Evolutionary conservation across 2,113 vertebrate genomes (phyloP), one percentile per base, ranked within the genome.

Genomic region (Sinocyclocheilus grahami): DNA sequence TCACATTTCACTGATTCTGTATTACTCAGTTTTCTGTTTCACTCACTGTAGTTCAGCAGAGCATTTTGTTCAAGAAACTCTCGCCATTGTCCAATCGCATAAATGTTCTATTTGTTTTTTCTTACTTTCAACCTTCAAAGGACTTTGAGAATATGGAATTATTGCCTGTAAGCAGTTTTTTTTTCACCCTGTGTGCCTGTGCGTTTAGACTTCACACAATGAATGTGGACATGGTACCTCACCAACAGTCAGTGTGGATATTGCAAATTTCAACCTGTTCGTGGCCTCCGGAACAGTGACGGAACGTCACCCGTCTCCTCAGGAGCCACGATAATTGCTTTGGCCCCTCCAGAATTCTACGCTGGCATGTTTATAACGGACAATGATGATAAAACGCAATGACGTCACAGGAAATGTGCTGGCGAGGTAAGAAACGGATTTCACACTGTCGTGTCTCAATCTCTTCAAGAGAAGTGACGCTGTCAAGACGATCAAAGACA

Each of bases 401-500:
- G 37, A 69, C 27, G 10, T 69, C 46, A 53, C 55, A n/a, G 58
- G 37, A 48, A 33, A 20, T 9, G 22, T 18, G 60, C 63, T 71
- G 63, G 55, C 53, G 55, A 78, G 42, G 62, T 69, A 69, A 79
- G 80, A 82, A 82, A 67, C 63, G n/a, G 80, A 53, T 83, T 48
- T 63, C 62, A 62, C 48, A 75, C 37, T n/a, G 67, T 39, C 63
- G 27, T 7, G 82, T 69, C 42, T 63, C 33, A 69, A 55, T 55
- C 76, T 33, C 74, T 76, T 76, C 67, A 20, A 78, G 85, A 84
- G 53, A 87, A 46, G n/a, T 51, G 51, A 82, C 75, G 87, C 86
- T 87, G 91, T 90, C 75, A 63, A 91, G 85, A 89, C 87, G 91
- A 92, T 91, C 89, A 91, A 90, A 91, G 91, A 93, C 93, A 90